Percentiles rank a stretch among this genome's conserved stretches.
phyloP scores from a whole-genome alignment of 2,797 vertebrate species.

The Hirundo rustica region DNA sequence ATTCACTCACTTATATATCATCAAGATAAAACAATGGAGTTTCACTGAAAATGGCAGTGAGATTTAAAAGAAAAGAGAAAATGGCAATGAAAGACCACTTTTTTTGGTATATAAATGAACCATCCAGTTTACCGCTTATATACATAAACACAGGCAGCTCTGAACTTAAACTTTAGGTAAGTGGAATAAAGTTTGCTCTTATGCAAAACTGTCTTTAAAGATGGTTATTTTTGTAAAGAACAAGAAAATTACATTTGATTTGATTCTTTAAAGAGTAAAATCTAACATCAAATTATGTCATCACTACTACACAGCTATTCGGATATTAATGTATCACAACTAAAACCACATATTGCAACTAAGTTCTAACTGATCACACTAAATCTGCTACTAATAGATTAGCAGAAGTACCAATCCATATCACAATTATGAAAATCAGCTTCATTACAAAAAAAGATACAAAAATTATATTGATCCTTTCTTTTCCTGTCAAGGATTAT shows the following conservation, averaged over 20 bases:
- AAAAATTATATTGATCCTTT: background rate
- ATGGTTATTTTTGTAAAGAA: background rate
- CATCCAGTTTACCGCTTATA: background rate
- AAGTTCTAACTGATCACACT: background rate
- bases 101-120: background rate
- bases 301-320: background rate
- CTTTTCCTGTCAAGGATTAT: background rate
- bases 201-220: background rate
- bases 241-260: background rate
- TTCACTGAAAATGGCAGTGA: background rate
- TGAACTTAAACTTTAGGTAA: background rate
- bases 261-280: background rate
- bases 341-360: background rate
- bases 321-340: background rate
- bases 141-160: background rate
- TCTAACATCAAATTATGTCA: background rate
- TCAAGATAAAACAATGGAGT: background rate
- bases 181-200: background rate
- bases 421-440: background rate
- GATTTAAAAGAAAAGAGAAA: background rate
- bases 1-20: background rate
- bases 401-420: background rate
- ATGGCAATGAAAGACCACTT: background rate
- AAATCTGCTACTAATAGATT: background rate
- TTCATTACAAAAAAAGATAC: background rate